A percentile compares a stretch with the other conserved stretches of the same genome.
Conservation (phyloP, 1,140 invertebrate genomes). For the Trichonephila clavipes region DNA sequence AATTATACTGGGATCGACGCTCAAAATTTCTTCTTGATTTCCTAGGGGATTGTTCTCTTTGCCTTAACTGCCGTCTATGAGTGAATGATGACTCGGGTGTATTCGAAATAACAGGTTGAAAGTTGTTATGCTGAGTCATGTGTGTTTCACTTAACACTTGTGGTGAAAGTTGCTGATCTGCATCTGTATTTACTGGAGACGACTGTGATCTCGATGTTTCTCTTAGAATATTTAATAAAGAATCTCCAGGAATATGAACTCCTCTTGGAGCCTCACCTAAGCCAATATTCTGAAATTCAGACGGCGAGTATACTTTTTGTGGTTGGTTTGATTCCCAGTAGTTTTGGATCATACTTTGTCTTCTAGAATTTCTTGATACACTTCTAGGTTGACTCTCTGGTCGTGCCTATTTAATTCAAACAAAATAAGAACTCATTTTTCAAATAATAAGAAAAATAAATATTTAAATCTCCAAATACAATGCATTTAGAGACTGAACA, state of each 20-base stretch:
- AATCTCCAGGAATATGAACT: conserved; percentile 60
- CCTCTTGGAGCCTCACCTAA: conserved; percentile 67
- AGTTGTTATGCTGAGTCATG: neutral
- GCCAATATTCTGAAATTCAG: conserved; percentile 71
- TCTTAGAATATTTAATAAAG: conserved; percentile 58
- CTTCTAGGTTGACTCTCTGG: neutral
- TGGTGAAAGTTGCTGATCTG: neutral
- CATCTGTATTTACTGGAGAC: neutral
- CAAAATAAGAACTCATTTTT: too few relatives aligned
- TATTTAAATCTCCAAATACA: too few relatives aligned
- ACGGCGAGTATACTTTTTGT: conserved; percentile 39
- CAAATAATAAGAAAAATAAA: too few relatives aligned
- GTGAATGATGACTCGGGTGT: neutral
- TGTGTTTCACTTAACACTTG: neutral
- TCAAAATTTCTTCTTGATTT: neutral
- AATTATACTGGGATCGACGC: neutral
- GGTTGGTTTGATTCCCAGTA: conserved; percentile 3
- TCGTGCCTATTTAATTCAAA: neutral
- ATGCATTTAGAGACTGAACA: too few relatives aligned
- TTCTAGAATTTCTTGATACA: neutral
- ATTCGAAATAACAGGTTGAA: neutral
- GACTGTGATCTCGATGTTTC: neutral
- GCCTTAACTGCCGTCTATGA: neutral
- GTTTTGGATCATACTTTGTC: neutral
- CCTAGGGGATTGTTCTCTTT: neutral